phyloP scores from a whole-genome alignment of 2,888 invertebrate species.

The Sceliomorpha sp. region DNA sequence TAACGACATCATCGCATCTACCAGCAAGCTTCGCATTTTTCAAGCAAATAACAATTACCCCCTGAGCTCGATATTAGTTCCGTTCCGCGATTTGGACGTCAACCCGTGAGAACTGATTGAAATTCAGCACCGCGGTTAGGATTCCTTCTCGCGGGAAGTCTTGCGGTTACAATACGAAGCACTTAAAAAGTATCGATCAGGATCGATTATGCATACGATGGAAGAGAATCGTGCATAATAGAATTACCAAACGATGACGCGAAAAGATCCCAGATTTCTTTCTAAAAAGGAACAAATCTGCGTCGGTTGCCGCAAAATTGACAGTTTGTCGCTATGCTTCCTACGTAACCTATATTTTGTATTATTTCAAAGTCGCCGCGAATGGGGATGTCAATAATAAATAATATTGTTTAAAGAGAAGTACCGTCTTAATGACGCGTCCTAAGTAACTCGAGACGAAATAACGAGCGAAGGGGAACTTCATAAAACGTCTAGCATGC shows the following conservation, averaged over 20 bases:
- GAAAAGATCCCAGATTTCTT: not conserved
- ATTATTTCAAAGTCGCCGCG: too few relatives aligned
- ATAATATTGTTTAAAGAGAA: too few relatives aligned
- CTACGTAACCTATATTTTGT: too few relatives aligned
- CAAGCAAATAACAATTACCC: too few relatives aligned
- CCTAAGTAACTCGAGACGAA: constrained; percentile 17
- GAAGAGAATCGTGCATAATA: constrained; percentile 7
- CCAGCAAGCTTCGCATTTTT: too few relatives aligned
- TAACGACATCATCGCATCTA: too few relatives aligned
- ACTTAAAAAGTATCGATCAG: constrained; percentile 12
- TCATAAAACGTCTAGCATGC: constrained; percentile 26
- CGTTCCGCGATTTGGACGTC: constrained; percentile 4
- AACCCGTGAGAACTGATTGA: constrained; percentile 33
- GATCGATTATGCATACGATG: constrained; percentile 15
- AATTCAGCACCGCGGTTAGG: constrained; percentile 20
- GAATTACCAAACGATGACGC: constrained; percentile 7
- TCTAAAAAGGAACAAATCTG: too few relatives aligned
- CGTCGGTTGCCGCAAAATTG: too few relatives aligned
- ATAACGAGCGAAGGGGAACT: constrained; percentile 13
- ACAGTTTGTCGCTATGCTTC: too few relatives aligned
- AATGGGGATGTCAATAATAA: too few relatives aligned
- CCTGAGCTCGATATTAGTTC: not conserved
- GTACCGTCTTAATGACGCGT: constrained; percentile 3
- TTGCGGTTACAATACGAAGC: constrained; percentile 6
- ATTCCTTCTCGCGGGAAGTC: constrained; percentile 1